Conservation (phyloP, 2,797 vertebrate species). For the Melanotaenia maccullochi region DNA sequence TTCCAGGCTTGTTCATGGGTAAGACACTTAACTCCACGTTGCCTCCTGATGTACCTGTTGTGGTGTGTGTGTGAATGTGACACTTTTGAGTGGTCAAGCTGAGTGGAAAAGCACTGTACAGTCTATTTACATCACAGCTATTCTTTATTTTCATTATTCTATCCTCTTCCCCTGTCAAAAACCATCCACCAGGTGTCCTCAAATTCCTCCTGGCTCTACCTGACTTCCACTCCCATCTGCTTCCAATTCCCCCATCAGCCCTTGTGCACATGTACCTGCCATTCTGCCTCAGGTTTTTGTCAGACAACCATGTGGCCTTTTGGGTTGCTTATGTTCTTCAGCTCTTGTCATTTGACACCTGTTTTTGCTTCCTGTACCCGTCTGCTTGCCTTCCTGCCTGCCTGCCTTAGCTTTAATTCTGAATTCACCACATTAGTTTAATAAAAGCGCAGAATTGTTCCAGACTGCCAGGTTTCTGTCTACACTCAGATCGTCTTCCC, state of each 20-base stretch:
- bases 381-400: neutral
- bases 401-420: constrained; percentile 4
- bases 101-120: too few species aligned
- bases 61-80: too few species aligned
- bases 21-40: too few species aligned
- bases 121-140: neutral
- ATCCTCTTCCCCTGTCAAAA: neutral
- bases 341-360: neutral
- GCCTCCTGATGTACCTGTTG: too few species aligned
- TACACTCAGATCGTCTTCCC: neutral
- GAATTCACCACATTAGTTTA: constrained; percentile 10
- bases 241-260: constrained; percentile 21
- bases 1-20: too few species aligned
- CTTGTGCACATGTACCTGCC: neutral
- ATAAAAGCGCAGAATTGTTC: constrained; percentile 1
- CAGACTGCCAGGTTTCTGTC: constrained; percentile 10
- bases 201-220: constrained; percentile 3
- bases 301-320: neutral
- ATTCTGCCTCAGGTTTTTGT: constrained; percentile 3
- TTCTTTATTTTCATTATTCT: constrained; percentile 5
- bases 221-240: constrained; percentile 10
- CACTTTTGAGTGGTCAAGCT: too few species aligned
- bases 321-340: neutral
- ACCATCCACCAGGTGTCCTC: neutral
- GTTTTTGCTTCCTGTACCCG: constrained; percentile 1